phyloP scores from a whole-genome alignment of 1,140 invertebrate genomes.

The Saccostrea cuccullata region DNA sequence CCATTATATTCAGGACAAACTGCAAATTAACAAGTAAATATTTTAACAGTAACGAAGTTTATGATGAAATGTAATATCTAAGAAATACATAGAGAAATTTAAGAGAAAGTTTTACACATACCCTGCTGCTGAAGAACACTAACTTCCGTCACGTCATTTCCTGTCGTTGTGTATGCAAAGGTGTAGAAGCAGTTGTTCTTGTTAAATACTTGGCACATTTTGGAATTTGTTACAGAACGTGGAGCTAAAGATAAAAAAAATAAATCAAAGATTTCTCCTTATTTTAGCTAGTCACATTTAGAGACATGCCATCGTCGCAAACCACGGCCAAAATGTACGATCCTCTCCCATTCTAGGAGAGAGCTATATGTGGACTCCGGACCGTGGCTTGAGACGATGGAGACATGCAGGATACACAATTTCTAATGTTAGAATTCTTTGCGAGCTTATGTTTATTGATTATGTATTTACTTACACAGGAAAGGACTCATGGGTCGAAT shows the following conservation, averaged over 20 bases:
- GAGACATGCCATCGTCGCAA: too few species aligned
- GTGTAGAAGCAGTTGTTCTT: not conserved
- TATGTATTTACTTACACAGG: not conserved
- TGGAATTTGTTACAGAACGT: not conserved
- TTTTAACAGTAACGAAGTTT: not conserved
- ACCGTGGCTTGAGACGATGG: too few species aligned
- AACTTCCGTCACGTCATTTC: not conserved
- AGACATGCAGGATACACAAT: too few species aligned
- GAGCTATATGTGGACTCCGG: too few species aligned
- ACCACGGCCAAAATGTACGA: too few species aligned
- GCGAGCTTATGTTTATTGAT: too few species aligned
- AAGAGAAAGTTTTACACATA: not conserved
- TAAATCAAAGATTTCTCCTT: not conserved
- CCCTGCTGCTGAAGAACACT: not conserved
- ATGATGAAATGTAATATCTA: too few species aligned
- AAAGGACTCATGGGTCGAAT: not conserved
- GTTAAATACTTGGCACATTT: slow-evolving; percentile 8
- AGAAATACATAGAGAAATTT: too few species aligned
- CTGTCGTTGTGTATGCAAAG: not conserved
- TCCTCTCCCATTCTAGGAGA: too few species aligned
- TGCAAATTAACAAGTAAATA: not conserved
- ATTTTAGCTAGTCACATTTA: too few species aligned
- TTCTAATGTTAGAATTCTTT: too few species aligned
- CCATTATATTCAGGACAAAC: not conserved
- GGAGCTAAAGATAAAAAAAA: not conserved